Evolutionary conservation across 2,888 invertebrate genomes (phyloP), one percentile per base, ranked within the genome.

Genomic region (Phaonia tiefii): DNA sequence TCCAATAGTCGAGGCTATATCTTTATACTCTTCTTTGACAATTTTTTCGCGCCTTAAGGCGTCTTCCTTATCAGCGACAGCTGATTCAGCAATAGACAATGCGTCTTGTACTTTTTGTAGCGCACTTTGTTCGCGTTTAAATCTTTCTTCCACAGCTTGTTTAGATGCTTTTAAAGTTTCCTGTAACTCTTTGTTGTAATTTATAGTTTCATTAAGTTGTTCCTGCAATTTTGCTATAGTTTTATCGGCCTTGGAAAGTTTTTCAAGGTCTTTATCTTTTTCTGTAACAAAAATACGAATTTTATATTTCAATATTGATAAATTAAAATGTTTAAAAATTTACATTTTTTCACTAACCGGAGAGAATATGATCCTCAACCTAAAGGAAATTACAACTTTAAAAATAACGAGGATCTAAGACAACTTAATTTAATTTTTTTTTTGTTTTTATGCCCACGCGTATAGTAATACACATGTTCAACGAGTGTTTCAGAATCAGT

Each of bases 61-160:
- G 1, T 91, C 89, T 76, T 92, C 92, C 85, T 93, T 93, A 85
- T 93, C 94, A n/a, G 88, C 88, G 2, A 93, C 91, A 0, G 93
- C 93, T 1, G 85, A 84, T 84, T 94, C 93, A 26, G 92, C 92
- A 0, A 94, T 84, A 42, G 90, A 89, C 37, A 94, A 86, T 0
- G 93, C 93, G 86, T 94, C 93, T 5, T 91, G 91, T 1, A 94
- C 92, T 86, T 93, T 93, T 7, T 86, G 85, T 84, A 92, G 91
- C 1, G 92, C 92, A 79, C 91, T 91, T 17, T 87, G 87, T 80
- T 93, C 92, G 56, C 92, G 92, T 8, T 87, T 87, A 13, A 89
- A 87, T 42, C 92, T 84, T 71, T 89, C 89, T 3, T 90, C 87
- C 10, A 92, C 89, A 46, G 90, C 83, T 31, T 86, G 85, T 51